Evolutionary conservation across 2,113 vertebrate genomes (phyloP).

Genomic region (Toxotes jaculatrix): DNA sequence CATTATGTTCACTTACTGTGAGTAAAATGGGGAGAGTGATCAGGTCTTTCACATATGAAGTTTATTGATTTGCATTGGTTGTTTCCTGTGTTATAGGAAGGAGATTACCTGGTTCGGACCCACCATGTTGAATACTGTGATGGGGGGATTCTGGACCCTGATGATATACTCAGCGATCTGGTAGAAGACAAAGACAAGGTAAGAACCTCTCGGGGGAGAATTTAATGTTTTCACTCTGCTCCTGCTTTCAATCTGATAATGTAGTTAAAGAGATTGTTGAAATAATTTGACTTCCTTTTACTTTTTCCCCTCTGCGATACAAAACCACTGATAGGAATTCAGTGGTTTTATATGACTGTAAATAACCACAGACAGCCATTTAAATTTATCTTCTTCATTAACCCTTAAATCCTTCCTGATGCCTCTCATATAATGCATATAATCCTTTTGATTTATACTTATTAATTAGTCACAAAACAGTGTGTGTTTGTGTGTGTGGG

Average conservation of each 20-base stretch:
- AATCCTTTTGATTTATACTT: constrained; percentile 62
- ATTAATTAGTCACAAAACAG: constrained; percentile 19
- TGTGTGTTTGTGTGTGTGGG: not conserved
- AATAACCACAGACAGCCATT: constrained; percentile 1
- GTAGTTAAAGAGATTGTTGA: not conserved
- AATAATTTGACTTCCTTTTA: not conserved
- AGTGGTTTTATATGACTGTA: constrained; percentile 10
- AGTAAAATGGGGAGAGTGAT: not conserved
- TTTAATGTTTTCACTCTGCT: not conserved
- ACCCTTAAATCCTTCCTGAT: constrained; percentile 50
- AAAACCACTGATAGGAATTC: not conserved
- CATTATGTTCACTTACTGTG: not conserved
- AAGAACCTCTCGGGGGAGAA: constrained; percentile 41
- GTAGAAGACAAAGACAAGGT: constrained; percentile 99
- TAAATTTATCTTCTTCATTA: constrained; percentile 16
- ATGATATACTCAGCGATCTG: constrained; percentile 95
- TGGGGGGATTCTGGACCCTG: constrained; percentile 97
- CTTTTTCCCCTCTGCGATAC: not conserved
- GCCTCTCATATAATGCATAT: constrained; percentile 48
- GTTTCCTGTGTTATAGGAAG: constrained; percentile 83
- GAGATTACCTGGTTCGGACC: constrained; percentile 92
- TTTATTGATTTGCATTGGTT: not conserved
- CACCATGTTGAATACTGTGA: constrained; percentile 97
- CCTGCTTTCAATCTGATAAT: not conserved
- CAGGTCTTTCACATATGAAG: not conserved